Conservation (phyloP, 2,888 invertebrate species). For the Agrochola litura region DNA sequence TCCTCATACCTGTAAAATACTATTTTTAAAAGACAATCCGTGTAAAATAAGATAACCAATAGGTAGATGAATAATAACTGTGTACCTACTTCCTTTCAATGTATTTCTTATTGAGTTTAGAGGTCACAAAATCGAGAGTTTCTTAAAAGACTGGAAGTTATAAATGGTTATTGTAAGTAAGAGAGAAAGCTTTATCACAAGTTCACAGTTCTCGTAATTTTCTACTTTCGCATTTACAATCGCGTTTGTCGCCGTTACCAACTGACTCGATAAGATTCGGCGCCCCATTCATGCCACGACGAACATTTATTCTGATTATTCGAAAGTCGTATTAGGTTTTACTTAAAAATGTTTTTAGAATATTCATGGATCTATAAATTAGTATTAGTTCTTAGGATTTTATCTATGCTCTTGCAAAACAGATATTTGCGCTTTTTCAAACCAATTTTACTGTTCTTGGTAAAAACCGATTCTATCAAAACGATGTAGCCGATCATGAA, state of each 20-base stretch:
- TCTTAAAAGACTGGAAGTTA: conserved; percentile 46
- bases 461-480: background rate
- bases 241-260: conserved; percentile 61
- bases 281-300: conserved; percentile 37
- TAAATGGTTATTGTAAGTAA: conserved; percentile 61
- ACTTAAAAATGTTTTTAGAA: background rate
- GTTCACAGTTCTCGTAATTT: conserved; percentile 61
- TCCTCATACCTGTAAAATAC: no score
- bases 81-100: background rate
- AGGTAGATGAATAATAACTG: background rate
- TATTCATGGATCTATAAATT: background rate
- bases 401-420: background rate
- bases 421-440: no score
- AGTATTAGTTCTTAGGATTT: background rate
- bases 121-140: conserved; percentile 20
- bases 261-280: conserved; percentile 59
- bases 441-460: background rate
- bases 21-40: background rate
- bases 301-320: conserved; percentile 26
- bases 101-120: conserved; percentile 22
- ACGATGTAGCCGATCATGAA: background rate
- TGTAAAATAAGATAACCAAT: conserved; percentile 5
- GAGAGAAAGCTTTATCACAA: conserved; percentile 66
- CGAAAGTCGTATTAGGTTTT: conserved; percentile 14
- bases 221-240: conserved; percentile 62